These are phyloP conservation scores for Eira barbara DNA, from an alignment of 2,113 vertebrate genomes.

Conservation along the genomic window DNA sequence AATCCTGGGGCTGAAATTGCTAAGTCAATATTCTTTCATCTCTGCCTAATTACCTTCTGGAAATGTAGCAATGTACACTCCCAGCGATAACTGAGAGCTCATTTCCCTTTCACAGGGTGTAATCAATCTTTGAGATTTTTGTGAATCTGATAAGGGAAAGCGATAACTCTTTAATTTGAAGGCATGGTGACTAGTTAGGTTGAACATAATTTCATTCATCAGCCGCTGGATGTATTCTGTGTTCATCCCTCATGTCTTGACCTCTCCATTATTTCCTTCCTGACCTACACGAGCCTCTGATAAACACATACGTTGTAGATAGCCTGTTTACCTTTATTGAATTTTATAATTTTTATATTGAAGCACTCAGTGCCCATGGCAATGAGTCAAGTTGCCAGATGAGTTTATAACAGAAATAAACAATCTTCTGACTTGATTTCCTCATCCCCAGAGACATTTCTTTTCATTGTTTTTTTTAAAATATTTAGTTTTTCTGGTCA, in stretches of 20 bases:
- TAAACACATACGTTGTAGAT: neutral
- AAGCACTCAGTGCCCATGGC: neutral
- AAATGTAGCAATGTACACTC: neutral
- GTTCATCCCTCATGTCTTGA: neutral
- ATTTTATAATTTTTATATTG: neutral
- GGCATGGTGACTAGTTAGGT: neutral
- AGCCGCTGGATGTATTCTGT: neutral
- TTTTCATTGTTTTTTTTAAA: neutral
- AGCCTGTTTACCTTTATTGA: neutral
- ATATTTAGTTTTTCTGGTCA: neutral
- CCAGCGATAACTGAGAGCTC: neutral
- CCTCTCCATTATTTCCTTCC: neutral
- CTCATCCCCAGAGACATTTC: neutral
- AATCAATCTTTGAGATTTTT: neutral
- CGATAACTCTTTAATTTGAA: neutral
- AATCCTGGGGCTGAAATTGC: neutral
- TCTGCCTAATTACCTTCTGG: neutral
- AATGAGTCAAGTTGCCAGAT: neutral
- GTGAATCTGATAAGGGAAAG: neutral
- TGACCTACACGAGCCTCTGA: neutral
- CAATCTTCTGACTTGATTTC: neutral
- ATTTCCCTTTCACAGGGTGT: neutral
- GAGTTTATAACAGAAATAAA: neutral
- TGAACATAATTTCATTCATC: neutral
- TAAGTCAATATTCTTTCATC: neutral